phyloP scores from a whole-genome alignment of 2,113 vertebrate species.

The Rhegmatorhina hoffmannsi region DNA sequence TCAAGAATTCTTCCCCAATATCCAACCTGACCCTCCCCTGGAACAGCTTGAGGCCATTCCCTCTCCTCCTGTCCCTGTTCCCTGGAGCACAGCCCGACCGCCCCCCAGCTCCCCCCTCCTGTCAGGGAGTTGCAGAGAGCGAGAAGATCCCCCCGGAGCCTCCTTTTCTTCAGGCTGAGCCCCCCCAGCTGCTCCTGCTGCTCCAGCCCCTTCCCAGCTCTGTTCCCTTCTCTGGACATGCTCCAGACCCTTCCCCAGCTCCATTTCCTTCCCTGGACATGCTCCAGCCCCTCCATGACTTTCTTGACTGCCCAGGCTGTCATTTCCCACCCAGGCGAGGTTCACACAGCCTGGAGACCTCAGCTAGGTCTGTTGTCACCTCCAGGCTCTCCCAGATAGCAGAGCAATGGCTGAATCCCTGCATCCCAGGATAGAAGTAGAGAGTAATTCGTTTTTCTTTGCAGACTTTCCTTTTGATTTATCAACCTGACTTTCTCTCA shows the following conservation, averaged over 20 bases:
- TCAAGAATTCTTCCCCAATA: fast-evolving
- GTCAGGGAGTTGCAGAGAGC: background rate
- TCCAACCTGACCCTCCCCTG: fast-evolving
- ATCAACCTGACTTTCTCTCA: background rate
- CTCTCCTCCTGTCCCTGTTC: background rate
- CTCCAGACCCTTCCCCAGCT: background rate
- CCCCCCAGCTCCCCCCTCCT: background rate
- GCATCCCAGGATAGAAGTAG: background rate
- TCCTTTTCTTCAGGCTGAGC: background rate
- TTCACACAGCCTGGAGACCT: background rate
- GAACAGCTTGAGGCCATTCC: fast-evolving
- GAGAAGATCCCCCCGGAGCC: background rate
- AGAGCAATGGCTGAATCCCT: background rate
- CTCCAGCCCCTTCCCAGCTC: background rate
- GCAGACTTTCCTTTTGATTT: background rate
- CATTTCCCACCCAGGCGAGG: background rate
- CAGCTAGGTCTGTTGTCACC: background rate
- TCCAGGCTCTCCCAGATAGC: background rate
- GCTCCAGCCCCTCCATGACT: background rate
- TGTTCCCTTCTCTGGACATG: background rate
- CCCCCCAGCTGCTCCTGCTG: background rate
- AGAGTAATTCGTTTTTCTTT: background rate
- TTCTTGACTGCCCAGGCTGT: background rate
- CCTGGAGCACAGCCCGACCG: background rate
- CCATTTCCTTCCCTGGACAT: background rate